Evolutionary conservation across 2,888 invertebrate species (phyloP).

Genomic region (Caenorhabditis sp.): DNA sequence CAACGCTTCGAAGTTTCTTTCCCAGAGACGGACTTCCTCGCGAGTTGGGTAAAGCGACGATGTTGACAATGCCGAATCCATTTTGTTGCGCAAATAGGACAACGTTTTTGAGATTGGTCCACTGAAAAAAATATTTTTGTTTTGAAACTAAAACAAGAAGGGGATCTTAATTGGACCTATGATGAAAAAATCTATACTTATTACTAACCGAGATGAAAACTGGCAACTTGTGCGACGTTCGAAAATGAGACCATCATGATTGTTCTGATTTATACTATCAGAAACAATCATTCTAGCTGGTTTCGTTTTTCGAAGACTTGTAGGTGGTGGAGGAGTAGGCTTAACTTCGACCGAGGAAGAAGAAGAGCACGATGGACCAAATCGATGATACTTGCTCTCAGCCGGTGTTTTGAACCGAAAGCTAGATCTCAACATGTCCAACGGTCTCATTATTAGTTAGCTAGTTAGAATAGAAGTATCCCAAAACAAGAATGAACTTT

Average conservation of each 20-base stretch:
- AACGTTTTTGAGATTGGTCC: slow-evolving; percentile 64
- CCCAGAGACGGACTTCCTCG: slow-evolving; percentile 66
- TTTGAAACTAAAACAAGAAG: too few relatives aligned
- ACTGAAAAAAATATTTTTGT: slow-evolving; percentile 42
- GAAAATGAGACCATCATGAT: not conserved
- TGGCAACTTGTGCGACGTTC: not conserved
- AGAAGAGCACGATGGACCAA: not conserved
- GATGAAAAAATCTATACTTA: not conserved
- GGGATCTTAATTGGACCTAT: too few relatives aligned
- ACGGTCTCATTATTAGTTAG: not conserved
- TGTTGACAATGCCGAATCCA: slow-evolving; percentile 56
- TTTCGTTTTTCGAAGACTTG: not conserved
- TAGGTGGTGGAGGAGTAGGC: not conserved
- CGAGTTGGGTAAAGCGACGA: slow-evolving; percentile 59
- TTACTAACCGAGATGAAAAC: not conserved
- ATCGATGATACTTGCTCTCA: not conserved
- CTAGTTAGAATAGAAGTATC: not conserved
- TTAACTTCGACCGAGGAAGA: too few relatives aligned
- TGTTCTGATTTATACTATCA: not conserved
- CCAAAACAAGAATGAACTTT: not conserved
- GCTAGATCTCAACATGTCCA: slow-evolving; percentile 1
- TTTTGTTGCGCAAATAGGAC: slow-evolving; percentile 57
- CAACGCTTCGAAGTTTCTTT: slow-evolving; percentile 58
- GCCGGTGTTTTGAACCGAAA: not conserved
- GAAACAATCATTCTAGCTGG: not conserved